Percentiles rank a stretch among this genome's conserved stretches.
These are phyloP conservation scores for Chrysotoxum bicinctum DNA, from an alignment of 2,888 invertebrate genomes.

Conservation along the genomic window DNA sequence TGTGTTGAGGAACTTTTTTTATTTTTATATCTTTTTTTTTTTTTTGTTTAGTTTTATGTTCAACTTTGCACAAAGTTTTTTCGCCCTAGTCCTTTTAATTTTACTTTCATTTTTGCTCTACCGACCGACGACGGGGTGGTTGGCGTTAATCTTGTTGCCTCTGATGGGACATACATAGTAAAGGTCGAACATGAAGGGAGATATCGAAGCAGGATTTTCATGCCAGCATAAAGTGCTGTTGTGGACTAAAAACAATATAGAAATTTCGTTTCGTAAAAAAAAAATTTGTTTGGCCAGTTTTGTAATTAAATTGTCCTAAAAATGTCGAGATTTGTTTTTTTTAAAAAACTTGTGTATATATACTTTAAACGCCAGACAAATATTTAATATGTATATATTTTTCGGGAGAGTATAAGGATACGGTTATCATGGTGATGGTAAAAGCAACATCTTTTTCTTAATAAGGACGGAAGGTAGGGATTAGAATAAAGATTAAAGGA, in stretches of 20 bases:
- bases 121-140: not conserved
- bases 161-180: not conserved
- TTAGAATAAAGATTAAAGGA: not conserved
- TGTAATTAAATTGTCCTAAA: slow-evolving; percentile 57
- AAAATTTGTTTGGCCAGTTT: slow-evolving; percentile 9
- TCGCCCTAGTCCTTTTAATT: slow-evolving; percentile 9
- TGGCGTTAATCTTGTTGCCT: slow-evolving; percentile 32
- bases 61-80: slow-evolving; percentile 51
- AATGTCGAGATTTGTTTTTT: slow-evolving; percentile 38
- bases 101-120: not conserved
- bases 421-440: slow-evolving; percentile 24
- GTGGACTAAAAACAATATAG: slow-evolving; percentile 19
- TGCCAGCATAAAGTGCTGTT: slow-evolving; percentile 49
- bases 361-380: not conserved
- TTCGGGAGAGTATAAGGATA: slow-evolving; percentile 12
- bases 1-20: slow-evolving; percentile 25
- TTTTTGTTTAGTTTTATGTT: slow-evolving; percentile 32
- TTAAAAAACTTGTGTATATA: not conserved
- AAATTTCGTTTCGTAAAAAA: not conserved
- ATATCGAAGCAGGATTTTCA: not conserved
- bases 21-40: not conserved
- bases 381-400: not conserved
- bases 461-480: not conserved
- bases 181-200: not conserved
- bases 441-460: not conserved